Conservation (phyloP, 2,797 vertebrate genomes). For the Tokudaia tokunoshimensis region DNA sequence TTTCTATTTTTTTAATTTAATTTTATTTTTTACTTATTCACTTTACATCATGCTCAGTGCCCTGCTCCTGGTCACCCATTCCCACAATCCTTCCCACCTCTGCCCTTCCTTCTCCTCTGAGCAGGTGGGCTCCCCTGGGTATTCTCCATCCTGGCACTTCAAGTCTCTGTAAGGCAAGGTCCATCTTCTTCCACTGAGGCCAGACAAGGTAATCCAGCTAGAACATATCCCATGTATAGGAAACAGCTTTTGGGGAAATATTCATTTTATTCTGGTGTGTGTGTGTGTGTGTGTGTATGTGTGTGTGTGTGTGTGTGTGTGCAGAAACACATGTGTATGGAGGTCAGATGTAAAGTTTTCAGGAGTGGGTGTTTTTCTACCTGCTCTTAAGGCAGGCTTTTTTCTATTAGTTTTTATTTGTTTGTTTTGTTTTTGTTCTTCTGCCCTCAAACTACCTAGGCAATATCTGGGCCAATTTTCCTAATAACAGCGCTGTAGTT, state of each 20-base stretch:
- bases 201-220: background rate
- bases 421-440: background rate
- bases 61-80: background rate
- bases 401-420: background rate
- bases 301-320: too few relatives aligned
- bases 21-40: background rate
- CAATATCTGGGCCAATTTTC: too few relatives aligned
- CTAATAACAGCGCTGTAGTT: background rate
- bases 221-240: background rate
- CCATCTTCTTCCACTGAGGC: too few relatives aligned
- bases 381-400: background rate
- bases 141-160: background rate
- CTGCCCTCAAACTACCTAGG: background rate
- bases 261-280: background rate
- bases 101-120: background rate
- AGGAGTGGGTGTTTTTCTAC: background rate
- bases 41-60: background rate
- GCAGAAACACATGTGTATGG: background rate
- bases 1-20: background rate
- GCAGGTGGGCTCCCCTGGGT: background rate
- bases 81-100: background rate
- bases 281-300: background rate
- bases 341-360: background rate
- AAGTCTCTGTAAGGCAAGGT: too few relatives aligned
- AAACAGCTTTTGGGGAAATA: background rate